A percentile compares a stretch with the other conserved stretches of the same genome.
Conservation (phyloP, 92 coral and sea anemone genomes). For the Umimayanthus kanabou region DNA sequence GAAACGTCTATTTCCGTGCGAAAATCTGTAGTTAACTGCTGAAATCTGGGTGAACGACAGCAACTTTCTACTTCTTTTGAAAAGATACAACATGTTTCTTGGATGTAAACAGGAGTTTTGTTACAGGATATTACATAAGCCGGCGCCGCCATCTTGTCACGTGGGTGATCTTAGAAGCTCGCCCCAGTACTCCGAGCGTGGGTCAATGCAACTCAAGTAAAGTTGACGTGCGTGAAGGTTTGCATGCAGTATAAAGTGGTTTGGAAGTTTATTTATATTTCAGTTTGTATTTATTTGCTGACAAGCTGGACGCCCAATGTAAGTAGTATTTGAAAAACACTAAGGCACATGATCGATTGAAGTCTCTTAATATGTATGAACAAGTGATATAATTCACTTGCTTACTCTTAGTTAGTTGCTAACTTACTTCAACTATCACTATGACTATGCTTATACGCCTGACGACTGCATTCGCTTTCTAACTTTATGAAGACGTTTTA, state of each 20-base stretch:
- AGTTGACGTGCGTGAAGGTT: too few relatives aligned
- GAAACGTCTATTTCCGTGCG: slow-evolving; percentile 38
- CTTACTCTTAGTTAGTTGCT: too few relatives aligned
- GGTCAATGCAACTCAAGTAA: not conserved
- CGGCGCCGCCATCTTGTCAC: slow-evolving; percentile 33
- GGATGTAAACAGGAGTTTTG: not conserved
- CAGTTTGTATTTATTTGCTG: not conserved
- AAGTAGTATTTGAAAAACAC: not conserved
- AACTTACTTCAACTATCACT: too few relatives aligned
- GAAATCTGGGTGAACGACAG: slow-evolving; percentile 2
- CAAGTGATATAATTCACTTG: too few relatives aligned
- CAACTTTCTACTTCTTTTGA: slow-evolving; percentile 6
- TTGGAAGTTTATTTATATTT: not conserved
- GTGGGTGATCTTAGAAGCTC: slow-evolving; percentile 1
- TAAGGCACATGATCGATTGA: not conserved
- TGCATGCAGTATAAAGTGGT: too few relatives aligned
- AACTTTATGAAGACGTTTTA: not conserved
- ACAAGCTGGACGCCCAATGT: not conserved
- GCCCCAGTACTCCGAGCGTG: not conserved
- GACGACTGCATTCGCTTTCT: not conserved
- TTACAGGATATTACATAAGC: not conserved
- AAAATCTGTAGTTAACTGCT: slow-evolving; percentile 20
- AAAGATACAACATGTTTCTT: slow-evolving; percentile 1
- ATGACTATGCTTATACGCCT: not conserved
- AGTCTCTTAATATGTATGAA: too few relatives aligned